Evolutionary conservation across 2,113 vertebrate species (phyloP), one percentile per base, ranked within the genome.

Genomic region (Ailuropoda melanoleuca): DNA sequence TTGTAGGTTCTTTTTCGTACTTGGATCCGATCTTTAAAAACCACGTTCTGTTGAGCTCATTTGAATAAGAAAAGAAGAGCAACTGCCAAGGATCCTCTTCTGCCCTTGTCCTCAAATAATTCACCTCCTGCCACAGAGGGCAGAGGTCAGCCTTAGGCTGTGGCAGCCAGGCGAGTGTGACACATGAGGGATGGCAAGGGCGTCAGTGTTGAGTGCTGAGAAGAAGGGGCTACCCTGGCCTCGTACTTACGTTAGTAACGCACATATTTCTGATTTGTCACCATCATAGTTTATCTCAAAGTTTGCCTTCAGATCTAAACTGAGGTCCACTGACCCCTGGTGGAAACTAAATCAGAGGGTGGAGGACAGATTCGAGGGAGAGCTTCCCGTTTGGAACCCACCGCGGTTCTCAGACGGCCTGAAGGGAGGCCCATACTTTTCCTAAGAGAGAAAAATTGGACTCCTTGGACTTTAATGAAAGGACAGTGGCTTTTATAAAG

Each of bases 11-110:
- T 74, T 81, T 89, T 66, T 74, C 29, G 43, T 46, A 46, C 6
- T 23, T 50, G 31, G 34, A 62, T 87, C 78, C 55, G 14, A 43
- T 87, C 29, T 96, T 90, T 75, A 93, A 93, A 95, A 90, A 43
- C 55, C 23, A 87, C 23, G n/a, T 96, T 90, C n/a, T 86, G 19
- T 90, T 92, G 66, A 96, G 24, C 37, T 95, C 29, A 56, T 95
- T 46, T 46, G 70, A 93, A 85, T 88, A 53, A 96, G 64, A 14
- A 37, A 58, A 48, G 68, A 80, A 62, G 24, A 86, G 55, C 60
- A 66, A 88, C 53, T 17, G 31, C 18, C 46, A 62, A 56, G 18
- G 46, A 72, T 56, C 29, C 23, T 64, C 37, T 56, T n/a, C 21
- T 56, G 2, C 37, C 11, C 56, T 96, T 6, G 21, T 19, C 26